Evolutionary conservation across 2,797 vertebrate genomes (phyloP).

Genomic region (Rhynchotus rufescens): DNA sequence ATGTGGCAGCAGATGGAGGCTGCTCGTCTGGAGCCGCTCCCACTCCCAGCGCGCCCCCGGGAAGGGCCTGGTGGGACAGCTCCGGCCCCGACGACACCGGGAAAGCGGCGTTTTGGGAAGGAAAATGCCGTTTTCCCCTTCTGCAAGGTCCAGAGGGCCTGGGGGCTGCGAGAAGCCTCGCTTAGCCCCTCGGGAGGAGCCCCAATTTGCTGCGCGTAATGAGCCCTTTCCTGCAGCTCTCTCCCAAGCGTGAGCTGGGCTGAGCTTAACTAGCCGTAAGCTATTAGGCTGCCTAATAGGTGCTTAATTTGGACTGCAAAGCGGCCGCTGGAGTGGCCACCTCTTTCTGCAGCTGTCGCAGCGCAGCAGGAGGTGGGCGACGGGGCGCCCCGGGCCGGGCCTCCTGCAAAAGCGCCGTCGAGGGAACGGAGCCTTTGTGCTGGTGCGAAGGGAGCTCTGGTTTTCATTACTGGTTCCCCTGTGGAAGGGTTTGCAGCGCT

Average conservation of each 20-base stretch:
- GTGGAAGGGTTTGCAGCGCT: not conserved
- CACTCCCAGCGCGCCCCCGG: not conserved
- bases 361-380: not conserved
- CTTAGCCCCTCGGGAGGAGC: not conserved
- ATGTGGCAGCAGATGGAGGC: slow-evolving; percentile 32
- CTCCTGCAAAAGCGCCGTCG: not conserved
- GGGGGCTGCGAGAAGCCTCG: not conserved
- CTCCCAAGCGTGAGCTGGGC: not conserved
- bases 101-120: not conserved
- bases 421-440: slow-evolving; percentile 1
- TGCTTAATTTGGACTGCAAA: not conserved
- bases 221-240: not conserved
- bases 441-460: slow-evolving; percentile 60
- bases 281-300: not conserved
- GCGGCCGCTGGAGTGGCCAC: not conserved
- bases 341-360: no score
- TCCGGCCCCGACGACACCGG: no score
- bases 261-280: not conserved
- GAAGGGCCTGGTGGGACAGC: not conserved
- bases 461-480: slow-evolving; percentile 61
- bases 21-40: not conserved
- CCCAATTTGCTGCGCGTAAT: not conserved
- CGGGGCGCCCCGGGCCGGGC: no score
- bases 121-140: not conserved
- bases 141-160: not conserved